These are phyloP conservation scores for Elaphurus davidianus DNA, from an alignment of 2,113 vertebrate species.

Conservation along the genomic window DNA sequence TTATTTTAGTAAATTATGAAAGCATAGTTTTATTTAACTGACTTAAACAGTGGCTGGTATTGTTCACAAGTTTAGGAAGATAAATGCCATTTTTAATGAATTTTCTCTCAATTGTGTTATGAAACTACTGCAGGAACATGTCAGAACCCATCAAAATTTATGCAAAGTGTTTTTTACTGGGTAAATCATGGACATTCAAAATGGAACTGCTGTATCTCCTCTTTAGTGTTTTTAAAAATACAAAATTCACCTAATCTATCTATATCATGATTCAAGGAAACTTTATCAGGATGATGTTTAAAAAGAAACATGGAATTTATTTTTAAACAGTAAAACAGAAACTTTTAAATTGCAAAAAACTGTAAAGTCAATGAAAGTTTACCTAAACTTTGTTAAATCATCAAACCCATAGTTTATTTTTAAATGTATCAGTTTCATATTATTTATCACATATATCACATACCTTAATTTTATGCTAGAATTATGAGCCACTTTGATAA, in stretches of 20 bases:
- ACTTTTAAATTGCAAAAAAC: neutral
- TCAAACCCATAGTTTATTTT: neutral
- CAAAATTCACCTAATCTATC: neutral
- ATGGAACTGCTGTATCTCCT: neutral
- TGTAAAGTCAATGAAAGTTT: neutral
- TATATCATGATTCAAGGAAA: neutral
- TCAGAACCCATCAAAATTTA: neutral
- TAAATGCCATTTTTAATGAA: conserved; percentile 36
- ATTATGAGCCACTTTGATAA: neutral
- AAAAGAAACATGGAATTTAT: neutral
- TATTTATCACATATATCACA: neutral
- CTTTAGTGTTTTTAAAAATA: neutral
- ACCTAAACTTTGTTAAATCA: neutral
- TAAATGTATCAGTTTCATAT: neutral
- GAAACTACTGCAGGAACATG: neutral
- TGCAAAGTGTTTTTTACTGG: neutral
- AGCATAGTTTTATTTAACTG: conserved; percentile 22
- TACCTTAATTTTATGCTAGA: neutral
- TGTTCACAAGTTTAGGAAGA: conserved; percentile 31
- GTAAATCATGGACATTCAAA: neutral
- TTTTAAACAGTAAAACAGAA: neutral
- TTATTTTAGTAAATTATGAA: conserved; percentile 20
- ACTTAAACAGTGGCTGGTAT: conserved; percentile 4
- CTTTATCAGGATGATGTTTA: neutral
- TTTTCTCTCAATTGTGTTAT: neutral